These are phyloP conservation scores for Tapirus indicus DNA, from an alignment of 2,797 vertebrate species.

Conservation along the genomic window DNA sequence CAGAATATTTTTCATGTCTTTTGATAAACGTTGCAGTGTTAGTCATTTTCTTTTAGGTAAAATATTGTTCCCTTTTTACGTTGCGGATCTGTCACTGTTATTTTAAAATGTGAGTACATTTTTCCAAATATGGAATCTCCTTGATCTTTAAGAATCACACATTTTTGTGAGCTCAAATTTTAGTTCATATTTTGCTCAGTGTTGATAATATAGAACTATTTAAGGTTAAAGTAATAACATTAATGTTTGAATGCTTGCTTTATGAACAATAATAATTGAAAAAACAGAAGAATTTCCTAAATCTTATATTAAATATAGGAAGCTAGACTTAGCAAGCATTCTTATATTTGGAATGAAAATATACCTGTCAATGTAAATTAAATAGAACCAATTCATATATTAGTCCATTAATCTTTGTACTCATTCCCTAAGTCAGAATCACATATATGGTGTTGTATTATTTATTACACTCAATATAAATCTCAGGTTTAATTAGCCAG, in stretches of 20 bases:
- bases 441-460: not conserved
- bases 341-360: not conserved
- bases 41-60: slow-evolving; percentile 4
- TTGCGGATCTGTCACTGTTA: not conserved
- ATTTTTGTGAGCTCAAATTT: slow-evolving; percentile 30
- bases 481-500: not conserved
- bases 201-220: not conserved
- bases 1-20: not conserved
- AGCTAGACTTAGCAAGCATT: not conserved
- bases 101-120: not conserved
- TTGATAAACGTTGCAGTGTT: not conserved
- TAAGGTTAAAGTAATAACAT: not conserved
- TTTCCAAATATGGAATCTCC: not conserved
- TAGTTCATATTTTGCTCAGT: not conserved
- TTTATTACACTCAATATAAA: not conserved
- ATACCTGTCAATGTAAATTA: not conserved
- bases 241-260: not conserved
- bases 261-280: not conserved
- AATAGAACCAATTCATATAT: not conserved
- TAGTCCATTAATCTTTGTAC: not conserved
- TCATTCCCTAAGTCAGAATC: not conserved
- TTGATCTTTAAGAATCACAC: not conserved
- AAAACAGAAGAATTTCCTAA: not conserved
- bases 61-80: not conserved
- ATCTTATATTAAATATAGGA: not conserved